Conservation (phyloP, 2,797 vertebrate genomes). For the Bothrops alternatus region DNA sequence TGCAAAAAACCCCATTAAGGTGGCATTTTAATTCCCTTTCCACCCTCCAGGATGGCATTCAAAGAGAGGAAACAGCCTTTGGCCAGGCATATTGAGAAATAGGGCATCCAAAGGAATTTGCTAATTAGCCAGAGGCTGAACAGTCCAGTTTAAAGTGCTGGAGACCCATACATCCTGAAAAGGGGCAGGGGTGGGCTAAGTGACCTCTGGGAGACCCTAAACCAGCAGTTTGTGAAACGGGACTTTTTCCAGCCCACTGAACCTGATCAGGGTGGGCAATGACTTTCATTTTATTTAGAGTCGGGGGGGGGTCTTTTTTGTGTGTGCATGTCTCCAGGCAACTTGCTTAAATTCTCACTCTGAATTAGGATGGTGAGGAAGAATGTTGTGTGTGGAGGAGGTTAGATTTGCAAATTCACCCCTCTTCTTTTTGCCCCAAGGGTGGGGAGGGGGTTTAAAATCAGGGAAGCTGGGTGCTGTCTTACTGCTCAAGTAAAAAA, state of each 20-base stretch:
- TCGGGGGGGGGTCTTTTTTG: no score
- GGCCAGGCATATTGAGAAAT: not conserved
- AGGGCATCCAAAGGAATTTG: not conserved
- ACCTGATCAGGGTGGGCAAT: not conserved
- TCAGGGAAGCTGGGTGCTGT: not conserved
- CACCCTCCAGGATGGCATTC: not conserved
- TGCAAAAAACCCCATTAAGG: not conserved
- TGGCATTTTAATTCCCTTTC: not conserved
- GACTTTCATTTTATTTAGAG: not conserved
- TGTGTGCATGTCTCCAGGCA: not conserved
- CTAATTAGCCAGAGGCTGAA: not conserved
- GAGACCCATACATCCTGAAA: not conserved
- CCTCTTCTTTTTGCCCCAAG: no score
- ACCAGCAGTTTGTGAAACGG: not conserved
- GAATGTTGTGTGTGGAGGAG: no score
- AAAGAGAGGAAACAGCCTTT: not conserved
- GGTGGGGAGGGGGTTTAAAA: not conserved
- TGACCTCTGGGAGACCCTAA: not conserved
- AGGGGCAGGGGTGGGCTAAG: not conserved
- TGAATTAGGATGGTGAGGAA: not conserved
- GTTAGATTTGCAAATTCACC: no score
- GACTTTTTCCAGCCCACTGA: not conserved
- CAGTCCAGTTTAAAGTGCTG: not conserved
- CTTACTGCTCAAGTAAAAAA: not conserved
- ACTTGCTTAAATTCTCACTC: not conserved